Evolutionary conservation across 2,113 vertebrate genomes (phyloP).

Genomic region (Microcebus jonahi): DNA sequence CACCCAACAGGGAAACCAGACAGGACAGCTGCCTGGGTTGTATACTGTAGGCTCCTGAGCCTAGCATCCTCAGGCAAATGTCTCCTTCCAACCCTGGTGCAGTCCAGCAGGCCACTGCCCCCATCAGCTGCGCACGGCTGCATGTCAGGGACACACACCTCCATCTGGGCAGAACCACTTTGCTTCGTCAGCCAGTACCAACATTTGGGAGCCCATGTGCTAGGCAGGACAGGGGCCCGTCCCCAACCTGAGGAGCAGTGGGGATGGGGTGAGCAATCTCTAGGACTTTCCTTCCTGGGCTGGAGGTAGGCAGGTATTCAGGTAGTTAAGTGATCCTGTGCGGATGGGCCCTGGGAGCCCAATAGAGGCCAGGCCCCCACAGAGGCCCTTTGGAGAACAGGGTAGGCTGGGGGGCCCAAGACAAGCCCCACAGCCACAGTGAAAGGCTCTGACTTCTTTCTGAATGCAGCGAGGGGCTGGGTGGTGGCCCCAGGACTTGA

Average conservation of each 20-base stretch:
- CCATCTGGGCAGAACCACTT: not conserved
- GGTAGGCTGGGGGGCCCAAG: not conserved
- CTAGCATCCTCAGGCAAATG: not conserved
- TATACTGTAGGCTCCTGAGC: not conserved
- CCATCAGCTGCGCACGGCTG: too few species aligned
- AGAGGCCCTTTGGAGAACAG: not conserved
- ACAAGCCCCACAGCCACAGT: too few species aligned
- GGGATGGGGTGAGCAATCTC: not conserved
- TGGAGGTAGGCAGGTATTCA: not conserved
- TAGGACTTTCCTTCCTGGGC: not conserved
- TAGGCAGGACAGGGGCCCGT: too few species aligned
- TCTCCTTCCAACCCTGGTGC: too few species aligned
- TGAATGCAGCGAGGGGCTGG: fast-evolving
- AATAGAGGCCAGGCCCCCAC: too few species aligned
- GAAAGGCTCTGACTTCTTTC: too few species aligned
- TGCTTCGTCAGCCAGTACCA: not conserved
- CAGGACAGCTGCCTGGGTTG: not conserved
- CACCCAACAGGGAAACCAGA: not conserved
- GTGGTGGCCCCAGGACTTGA: not conserved
- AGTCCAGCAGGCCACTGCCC: not conserved
- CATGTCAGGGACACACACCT: too few species aligned
- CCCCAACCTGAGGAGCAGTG: not conserved
- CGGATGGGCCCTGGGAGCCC: not conserved
- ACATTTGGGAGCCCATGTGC: not conserved
- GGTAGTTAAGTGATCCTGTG: not conserved